Conservation (phyloP, 2,888 invertebrate species). For the Uropetala carovei region DNA sequence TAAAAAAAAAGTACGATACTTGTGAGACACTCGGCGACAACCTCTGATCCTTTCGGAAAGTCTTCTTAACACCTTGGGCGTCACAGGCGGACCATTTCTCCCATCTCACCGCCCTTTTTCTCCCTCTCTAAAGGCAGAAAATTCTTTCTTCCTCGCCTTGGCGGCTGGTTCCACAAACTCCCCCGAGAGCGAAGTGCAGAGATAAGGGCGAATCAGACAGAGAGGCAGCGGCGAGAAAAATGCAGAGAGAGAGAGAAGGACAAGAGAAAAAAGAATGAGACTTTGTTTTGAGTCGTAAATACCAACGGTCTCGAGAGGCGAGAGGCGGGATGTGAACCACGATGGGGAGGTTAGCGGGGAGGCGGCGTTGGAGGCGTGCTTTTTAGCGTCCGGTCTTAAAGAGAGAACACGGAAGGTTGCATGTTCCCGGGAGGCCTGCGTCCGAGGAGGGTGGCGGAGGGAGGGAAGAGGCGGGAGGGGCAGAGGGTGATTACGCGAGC, state of each 20-base stretch:
- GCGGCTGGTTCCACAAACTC: too few relatives aligned
- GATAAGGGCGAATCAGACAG: not conserved
- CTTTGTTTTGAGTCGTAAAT: constrained; percentile 62
- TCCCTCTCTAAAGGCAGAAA: not conserved
- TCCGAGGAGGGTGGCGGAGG: not conserved
- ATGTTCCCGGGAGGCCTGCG: constrained; percentile 18
- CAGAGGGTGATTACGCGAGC: not conserved
- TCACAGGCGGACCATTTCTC: not conserved
- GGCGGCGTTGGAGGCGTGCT: constrained; percentile 30
- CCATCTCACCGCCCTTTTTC: not conserved
- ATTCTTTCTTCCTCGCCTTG: too few relatives aligned
- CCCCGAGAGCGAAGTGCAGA: not conserved
- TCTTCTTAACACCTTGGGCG: not conserved
- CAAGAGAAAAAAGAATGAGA: constrained; percentile 1
- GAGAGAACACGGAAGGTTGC: constrained; percentile 54
- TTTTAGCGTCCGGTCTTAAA: constrained; percentile 57
- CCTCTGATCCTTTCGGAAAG: not conserved
- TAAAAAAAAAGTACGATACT: not conserved
- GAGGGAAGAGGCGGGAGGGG: not conserved
- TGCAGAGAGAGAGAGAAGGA: not conserved
- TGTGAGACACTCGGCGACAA: not conserved
- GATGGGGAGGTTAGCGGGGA: not conserved
- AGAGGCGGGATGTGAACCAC: constrained; percentile 37
- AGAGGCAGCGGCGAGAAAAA: not conserved
- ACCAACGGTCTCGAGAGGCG: constrained; percentile 15